Conservation (phyloP, 2,113 vertebrate genomes). For the Illadopsis cleaveri region DNA sequence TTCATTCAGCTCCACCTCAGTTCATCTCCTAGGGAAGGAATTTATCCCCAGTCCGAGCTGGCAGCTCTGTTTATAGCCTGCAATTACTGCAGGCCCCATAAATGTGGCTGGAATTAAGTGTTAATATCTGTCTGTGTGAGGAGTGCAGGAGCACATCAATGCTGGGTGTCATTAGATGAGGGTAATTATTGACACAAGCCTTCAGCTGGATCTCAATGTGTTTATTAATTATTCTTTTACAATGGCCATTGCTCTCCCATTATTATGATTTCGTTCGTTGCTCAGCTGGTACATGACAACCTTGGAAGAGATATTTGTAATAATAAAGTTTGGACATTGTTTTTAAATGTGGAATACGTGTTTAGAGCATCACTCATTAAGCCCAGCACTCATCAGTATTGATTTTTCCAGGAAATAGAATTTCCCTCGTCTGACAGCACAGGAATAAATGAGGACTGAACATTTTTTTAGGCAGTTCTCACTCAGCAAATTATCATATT, state of each 20-base stretch:
- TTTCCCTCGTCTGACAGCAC: not conserved
- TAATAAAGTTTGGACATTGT: not conserved
- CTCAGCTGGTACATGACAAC: not conserved
- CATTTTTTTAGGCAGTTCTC: not conserved
- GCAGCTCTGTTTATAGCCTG: not conserved
- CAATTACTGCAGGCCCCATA: not conserved
- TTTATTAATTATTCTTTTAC: not conserved
- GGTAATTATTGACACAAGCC: not conserved
- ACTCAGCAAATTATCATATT: not conserved
- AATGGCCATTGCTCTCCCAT: not conserved
- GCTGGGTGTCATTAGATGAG: not conserved
- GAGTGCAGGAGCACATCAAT: not conserved
- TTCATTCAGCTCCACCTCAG: not conserved
- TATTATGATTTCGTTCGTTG: not conserved
- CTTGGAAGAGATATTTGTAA: not conserved
- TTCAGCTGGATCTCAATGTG: not conserved
- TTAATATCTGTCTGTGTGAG: not conserved
- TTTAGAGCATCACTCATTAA: not conserved
- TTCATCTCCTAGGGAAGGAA: not conserved
- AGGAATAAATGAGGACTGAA: not conserved
- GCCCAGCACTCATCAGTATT: not conserved
- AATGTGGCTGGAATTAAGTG: not conserved
- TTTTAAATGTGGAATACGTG: not conserved
- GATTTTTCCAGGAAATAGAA: not conserved
- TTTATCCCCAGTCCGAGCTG: not conserved